These are phyloP conservation scores for Poeciliopsis turneri DNA, from an alignment of 2,797 vertebrate species.

Conservation along the genomic window DNA sequence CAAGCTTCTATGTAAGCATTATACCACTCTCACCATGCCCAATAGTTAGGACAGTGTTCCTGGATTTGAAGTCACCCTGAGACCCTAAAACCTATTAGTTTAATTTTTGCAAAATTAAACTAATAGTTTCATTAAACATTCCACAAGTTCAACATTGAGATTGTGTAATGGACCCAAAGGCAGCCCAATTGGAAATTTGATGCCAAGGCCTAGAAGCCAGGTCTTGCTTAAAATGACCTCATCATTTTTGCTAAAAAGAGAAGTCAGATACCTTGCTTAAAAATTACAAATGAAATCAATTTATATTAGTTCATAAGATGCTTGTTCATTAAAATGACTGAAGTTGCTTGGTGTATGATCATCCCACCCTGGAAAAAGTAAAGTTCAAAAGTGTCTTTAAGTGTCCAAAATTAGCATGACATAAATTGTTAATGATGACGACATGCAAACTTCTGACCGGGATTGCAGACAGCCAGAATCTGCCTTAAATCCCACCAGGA, in stretches of 20 bases:
- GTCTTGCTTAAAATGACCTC: background rate
- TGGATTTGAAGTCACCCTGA: background rate
- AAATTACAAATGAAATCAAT: background rate
- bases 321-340: background rate
- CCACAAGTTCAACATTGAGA: background rate
- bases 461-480: conserved; percentile 31
- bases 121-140: background rate
- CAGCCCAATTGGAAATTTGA: background rate
- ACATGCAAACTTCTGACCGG: background rate
- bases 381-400: background rate
- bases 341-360: background rate
- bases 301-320: background rate
- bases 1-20: background rate
- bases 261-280: background rate
- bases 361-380: background rate
- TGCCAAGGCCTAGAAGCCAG: background rate
- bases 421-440: background rate
- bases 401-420: background rate
- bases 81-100: background rate
- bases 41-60: background rate
- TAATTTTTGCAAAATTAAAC: background rate
- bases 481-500: conserved; percentile 64
- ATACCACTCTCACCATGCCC: background rate
- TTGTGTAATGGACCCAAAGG: background rate
- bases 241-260: background rate